Conservation (phyloP, 2,888 invertebrate species). For the Prenolepis imparis region DNA sequence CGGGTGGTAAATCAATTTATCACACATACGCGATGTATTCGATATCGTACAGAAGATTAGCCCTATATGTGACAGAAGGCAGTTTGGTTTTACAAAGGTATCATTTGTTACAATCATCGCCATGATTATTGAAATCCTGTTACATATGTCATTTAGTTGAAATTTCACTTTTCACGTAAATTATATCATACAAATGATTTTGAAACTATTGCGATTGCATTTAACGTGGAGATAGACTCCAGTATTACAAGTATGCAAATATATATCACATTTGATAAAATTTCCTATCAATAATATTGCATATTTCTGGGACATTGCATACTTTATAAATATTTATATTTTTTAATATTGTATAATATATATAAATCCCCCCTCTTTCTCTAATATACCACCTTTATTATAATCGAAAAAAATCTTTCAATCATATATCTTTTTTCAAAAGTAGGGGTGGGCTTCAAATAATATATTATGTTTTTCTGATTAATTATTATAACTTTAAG, state of each 20-base stretch:
- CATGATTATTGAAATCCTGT: not conserved
- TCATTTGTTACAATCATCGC: not conserved
- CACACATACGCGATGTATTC: slow-evolving; percentile 16
- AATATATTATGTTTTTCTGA: not conserved
- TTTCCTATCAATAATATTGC: not conserved
- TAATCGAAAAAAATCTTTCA: not conserved
- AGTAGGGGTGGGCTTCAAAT: not conserved
- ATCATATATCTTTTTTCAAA: slow-evolving; percentile 2
- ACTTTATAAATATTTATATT: slow-evolving; percentile 55
- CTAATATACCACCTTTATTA: not conserved
- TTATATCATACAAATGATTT: not conserved
- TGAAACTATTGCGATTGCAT: not conserved
- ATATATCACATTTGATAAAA: not conserved
- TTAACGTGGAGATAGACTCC: not conserved
- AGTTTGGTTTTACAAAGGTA: not conserved
- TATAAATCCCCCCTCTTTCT: not conserved
- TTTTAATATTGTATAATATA: slow-evolving; percentile 11
- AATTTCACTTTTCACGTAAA: not conserved
- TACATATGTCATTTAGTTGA: not conserved
- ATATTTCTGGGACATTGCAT: slow-evolving; percentile 64
- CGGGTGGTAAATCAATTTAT: slow-evolving; percentile 11
- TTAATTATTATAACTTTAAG: slow-evolving; percentile 25
- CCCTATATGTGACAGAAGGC: slow-evolving; percentile 10
- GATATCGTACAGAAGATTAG: not conserved
- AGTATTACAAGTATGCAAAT: not conserved